Base-by-base conservation (phyloP, 1,140 invertebrate genomes). In the Helicorthomorpha holstii region DNA sequence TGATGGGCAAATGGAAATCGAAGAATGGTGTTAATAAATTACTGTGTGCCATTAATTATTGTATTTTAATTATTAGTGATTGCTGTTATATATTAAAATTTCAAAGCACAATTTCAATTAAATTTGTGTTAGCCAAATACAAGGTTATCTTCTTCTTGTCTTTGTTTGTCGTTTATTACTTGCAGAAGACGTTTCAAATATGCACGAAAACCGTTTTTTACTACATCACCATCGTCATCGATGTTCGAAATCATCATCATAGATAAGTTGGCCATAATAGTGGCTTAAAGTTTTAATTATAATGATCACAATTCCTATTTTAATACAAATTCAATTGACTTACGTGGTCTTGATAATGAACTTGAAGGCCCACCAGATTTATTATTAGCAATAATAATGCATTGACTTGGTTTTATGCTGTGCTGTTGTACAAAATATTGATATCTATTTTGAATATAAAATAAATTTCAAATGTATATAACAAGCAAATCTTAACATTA, bases 371-470 rank as follows among this genome's bases (percentile, higher is more conserved):
- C 54, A 25, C 41, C 54, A 38, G 50, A 57, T 27, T 62, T 62
- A 12, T 56, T 49, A 41, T 63, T 57, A 34, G 57, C 60, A 48
- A 64, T 58, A 0, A 65, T 58, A 27, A 65, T 48, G 45, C 63
- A 65, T 27, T 64, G 61, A 12, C 46, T 52, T 26, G 61, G 59
- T 41, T 61, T 56, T 10, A 74, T 53, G 3, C 65, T 66, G 55
- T 66, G 65, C 44, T 70, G 65, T 46, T 67, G 72, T 3, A 83
- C 76, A 64, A 85, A 85, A 63, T 83, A 80, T 57, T 79, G 77
- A 60, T 82, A 81, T 53, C 71, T 73, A 51, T 42, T 59, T 57
- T 38, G 23, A 50, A 45, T 42, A 26, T 54, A 60, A 34, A 38
- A 19, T n/a, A 61, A 55, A 42, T 14, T 3, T 27, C 21, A n/a